Evolutionary conservation across 1,140 invertebrate species (phyloP), one percentile per base, ranked within the genome.

Genomic region (Trissolcus basalis): DNA sequence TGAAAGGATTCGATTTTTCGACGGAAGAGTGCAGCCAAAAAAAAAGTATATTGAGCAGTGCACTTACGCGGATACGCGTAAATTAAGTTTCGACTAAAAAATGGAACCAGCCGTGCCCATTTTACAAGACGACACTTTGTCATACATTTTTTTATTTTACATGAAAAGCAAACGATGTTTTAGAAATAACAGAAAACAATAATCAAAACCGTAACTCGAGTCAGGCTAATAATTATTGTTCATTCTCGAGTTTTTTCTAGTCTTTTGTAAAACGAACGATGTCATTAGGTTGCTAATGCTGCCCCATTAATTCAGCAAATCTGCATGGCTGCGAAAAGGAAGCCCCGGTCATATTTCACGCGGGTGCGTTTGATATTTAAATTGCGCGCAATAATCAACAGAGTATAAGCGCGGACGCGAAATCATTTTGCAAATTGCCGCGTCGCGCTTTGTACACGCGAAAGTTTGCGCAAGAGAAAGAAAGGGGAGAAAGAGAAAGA

Each of bases 231-330:
- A 39, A 11, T 39, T 39, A 9, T n/a, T 3, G 9, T 39, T 39
- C 9, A 39, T 39, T 39, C 36, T 39, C 9, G 47, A 48, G 32
- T 59, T 48, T 15, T 48, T 59, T 59, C 55, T 36, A 48, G 55
- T 16, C 55, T 59, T 59, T 16, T 10, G 13, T 36, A 11, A 36
- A 56, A 59, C 47, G 55, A 59, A 59, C 45, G 55, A 45, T 48
- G 55, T 36, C 44, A 45, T 59, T 59, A 59, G 55, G 47, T 3
- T 36, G 12, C 33, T 59, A 59, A 59, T 59, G 14, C 27, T 44
- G n/a, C 13, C 4, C 32, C 33, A 59, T 59, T 59, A 59, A 48
- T 59, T 59, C 47, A 36, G 27, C 33, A 48, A 59, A 59, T 59
- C 32, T 47, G 54, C 33, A 27, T 19, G 43, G 16, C 2, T 8